These are phyloP conservation scores for Mustela lutreola DNA, from an alignment of 2,113 vertebrate genomes.

Conservation along the genomic window DNA sequence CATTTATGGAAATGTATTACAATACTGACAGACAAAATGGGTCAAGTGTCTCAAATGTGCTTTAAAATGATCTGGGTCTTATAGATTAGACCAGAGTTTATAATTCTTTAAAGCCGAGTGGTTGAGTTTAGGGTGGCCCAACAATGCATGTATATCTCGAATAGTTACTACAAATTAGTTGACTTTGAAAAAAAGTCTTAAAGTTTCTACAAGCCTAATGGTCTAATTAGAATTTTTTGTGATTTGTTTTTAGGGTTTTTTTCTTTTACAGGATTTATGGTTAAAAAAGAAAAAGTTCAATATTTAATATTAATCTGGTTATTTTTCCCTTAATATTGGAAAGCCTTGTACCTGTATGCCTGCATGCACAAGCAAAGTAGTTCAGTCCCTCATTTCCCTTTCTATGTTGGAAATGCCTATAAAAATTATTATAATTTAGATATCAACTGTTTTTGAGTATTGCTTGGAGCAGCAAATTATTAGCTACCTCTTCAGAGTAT, in stretches of 20 bases:
- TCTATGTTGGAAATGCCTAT: not conserved
- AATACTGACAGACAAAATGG: not conserved
- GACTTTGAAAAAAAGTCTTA: not conserved
- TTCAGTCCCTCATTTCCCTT: not conserved
- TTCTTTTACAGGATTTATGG: not conserved
- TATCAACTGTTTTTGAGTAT: not conserved
- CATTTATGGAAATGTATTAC: not conserved
- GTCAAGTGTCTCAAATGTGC: not conserved
- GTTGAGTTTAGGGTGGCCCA: not conserved
- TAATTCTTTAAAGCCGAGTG: not conserved
- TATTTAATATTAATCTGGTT: constrained; percentile 21
- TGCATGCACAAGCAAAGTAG: not conserved
- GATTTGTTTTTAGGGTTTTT: not conserved
- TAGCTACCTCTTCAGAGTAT: not conserved
- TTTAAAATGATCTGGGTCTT: not conserved
- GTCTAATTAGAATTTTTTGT: not conserved
- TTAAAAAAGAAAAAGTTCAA: not conserved
- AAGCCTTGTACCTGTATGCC: not conserved
- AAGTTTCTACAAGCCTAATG: not conserved
- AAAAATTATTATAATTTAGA: not conserved
- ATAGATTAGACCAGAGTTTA: not conserved
- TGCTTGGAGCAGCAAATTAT: not conserved
- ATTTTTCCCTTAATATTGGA: not conserved
- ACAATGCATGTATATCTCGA: not conserved
- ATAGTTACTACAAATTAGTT: not conserved